A percentile compares a stretch with the other conserved stretches of the same genome.
Conservation (phyloP, 2,888 invertebrate genomes). For the Parascotia fuliginaria region DNA sequence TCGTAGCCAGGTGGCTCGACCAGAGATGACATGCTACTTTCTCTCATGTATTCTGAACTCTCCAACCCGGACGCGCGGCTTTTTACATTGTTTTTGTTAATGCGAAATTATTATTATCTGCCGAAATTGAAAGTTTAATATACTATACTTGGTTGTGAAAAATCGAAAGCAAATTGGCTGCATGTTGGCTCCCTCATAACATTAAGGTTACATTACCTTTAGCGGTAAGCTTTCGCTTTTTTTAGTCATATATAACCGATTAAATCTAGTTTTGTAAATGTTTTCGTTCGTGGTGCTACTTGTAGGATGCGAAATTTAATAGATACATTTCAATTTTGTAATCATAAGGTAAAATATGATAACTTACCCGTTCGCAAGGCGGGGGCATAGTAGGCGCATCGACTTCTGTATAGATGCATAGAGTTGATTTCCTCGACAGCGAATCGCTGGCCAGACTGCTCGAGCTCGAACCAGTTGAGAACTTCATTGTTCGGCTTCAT, state of each 20-base stretch:
- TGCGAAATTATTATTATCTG: slow-evolving; percentile 71
- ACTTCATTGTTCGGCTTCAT: slow-evolving; percentile 82
- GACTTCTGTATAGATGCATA: slow-evolving; percentile 88
- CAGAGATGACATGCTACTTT: slow-evolving; percentile 74
- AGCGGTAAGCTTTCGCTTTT: slow-evolving; percentile 50
- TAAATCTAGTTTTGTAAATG: slow-evolving; percentile 30
- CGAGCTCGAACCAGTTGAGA: slow-evolving; percentile 87
- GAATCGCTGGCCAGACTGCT: slow-evolving; percentile 88
- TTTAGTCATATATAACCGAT: slow-evolving; percentile 31
- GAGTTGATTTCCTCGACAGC: slow-evolving; percentile 87
- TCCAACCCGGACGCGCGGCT: slow-evolving; percentile 70
- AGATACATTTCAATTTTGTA: neutral
- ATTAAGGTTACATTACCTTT: slow-evolving; percentile 52
- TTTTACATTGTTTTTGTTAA: slow-evolving; percentile 78
- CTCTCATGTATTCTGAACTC: slow-evolving; percentile 63
- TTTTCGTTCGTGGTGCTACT: slow-evolving; percentile 27
- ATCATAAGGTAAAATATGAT: slow-evolving; percentile 4
- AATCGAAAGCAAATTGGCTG: slow-evolving; percentile 70
- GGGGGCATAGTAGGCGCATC: slow-evolving; percentile 72
- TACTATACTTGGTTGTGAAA: slow-evolving; percentile 64
- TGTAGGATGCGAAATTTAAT: slow-evolving; percentile 12
- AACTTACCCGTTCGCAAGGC: slow-evolving; percentile 84
- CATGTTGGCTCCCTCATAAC: slow-evolving; percentile 49
- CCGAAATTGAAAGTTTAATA: slow-evolving; percentile 77
- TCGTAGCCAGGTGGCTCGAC: slow-evolving; percentile 47